phyloP scores from a whole-genome alignment of 2,888 invertebrate species.

The Eristalinus sepulchralis region DNA sequence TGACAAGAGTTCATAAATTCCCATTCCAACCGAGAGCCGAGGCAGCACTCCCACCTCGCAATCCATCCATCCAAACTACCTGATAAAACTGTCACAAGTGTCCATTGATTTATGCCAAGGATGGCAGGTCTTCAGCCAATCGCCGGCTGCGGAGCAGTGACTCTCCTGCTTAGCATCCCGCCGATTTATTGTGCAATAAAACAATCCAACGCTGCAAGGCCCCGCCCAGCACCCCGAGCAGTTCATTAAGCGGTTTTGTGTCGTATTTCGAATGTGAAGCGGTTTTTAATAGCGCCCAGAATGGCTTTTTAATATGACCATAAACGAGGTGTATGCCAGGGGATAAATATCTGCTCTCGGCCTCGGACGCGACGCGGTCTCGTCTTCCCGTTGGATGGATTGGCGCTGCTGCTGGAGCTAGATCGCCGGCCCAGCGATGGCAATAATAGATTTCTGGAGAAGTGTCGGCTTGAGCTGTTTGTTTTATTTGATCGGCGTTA shows the following conservation, averaged over 20 bases:
- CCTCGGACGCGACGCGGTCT: not conserved
- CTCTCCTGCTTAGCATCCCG: conserved; percentile 48
- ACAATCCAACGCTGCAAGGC: conserved; percentile 3
- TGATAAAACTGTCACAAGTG: conserved; percentile 69
- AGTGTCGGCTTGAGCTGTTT: conserved; percentile 45
- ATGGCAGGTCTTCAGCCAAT: conserved; percentile 40
- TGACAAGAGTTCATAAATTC: conserved; percentile 42
- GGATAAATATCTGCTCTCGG: conserved; percentile 42
- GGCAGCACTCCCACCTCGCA: conserved; percentile 10
- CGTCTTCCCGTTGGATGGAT: not conserved
- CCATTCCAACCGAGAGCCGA: conserved; percentile 4
- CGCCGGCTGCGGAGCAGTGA: no score
- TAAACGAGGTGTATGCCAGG: conserved; percentile 60
- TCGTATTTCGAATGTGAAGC: conserved; percentile 34
- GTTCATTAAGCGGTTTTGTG: conserved; percentile 45
- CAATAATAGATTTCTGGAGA: conserved; percentile 57
- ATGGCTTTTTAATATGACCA: conserved; percentile 67
- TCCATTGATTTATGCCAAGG: conserved; percentile 66
- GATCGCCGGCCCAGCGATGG: conserved; percentile 45
- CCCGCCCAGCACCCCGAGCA: not conserved
- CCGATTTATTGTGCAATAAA: conserved; percentile 69
- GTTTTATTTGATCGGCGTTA: conserved; percentile 2
- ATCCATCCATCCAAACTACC: conserved; percentile 47
- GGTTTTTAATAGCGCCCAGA: conserved; percentile 63
- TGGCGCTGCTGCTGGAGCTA: conserved; percentile 41